Conservation (phyloP, 2,113 vertebrate genomes). For the Craseonycteris thonglongyai region DNA sequence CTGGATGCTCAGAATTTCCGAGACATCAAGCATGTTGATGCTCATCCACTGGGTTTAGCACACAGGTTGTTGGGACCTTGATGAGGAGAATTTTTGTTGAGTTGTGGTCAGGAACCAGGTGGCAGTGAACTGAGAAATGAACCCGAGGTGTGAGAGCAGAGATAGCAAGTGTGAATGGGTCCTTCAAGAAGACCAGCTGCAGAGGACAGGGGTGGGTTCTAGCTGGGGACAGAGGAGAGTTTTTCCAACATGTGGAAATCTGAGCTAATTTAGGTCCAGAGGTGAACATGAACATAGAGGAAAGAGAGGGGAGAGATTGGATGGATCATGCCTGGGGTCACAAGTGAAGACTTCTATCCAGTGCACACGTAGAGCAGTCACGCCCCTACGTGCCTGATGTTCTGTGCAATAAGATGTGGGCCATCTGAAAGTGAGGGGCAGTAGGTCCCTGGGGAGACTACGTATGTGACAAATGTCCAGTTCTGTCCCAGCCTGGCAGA, state of each 20-base stretch:
- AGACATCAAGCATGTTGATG: no score
- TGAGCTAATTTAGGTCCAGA: not conserved
- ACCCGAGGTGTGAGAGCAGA: not conserved
- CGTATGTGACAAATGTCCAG: fast-evolving
- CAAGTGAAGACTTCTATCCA: not conserved
- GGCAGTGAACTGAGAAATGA: not conserved
- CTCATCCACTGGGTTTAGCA: not conserved
- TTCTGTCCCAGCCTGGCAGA: not conserved
- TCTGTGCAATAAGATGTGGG: not conserved
- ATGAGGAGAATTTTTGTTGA: not conserved
- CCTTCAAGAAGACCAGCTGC: not conserved
- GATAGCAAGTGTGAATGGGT: not conserved
- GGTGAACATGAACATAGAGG: not conserved
- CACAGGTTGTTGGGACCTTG: no score
- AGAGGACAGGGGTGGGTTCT: not conserved
- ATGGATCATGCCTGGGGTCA: not conserved
- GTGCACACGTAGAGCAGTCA: not conserved
- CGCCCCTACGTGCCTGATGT: not conserved
- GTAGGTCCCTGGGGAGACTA: no score
- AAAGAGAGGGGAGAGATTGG: not conserved
- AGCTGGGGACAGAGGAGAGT: not conserved
- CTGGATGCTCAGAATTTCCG: not conserved
- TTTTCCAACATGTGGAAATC: not conserved
- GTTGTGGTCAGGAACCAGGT: not conserved
- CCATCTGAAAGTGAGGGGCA: not conserved